phyloP scores from a whole-genome alignment of 2,888 invertebrate species.

The Scaptomyza polygonia region DNA sequence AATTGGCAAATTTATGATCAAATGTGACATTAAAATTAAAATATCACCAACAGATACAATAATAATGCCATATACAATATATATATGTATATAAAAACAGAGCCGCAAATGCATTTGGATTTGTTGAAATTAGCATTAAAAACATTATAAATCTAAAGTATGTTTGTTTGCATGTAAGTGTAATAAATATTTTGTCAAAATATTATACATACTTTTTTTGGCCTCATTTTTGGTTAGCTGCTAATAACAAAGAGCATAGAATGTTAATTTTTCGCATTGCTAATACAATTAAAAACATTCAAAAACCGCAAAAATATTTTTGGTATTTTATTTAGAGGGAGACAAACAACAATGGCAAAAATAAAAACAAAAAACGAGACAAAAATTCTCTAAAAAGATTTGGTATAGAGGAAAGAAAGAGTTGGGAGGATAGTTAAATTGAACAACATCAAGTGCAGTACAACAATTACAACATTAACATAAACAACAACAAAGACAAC shows the following conservation, averaged over 20 bases:
- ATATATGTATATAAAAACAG: conserved; percentile 43
- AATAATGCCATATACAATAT: conserved; percentile 39
- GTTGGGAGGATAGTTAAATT: conserved; percentile 28
- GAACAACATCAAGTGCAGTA: conserved; percentile 70
- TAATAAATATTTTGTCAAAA: conserved; percentile 77
- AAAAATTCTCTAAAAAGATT: conserved; percentile 44
- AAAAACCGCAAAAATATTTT: conserved; percentile 72
- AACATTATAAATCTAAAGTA: conserved; percentile 72
- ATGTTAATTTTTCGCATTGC: conserved; percentile 58
- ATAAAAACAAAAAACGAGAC: conserved; percentile 23
- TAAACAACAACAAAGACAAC: conserved; percentile 41
- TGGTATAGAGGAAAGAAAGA: conserved; percentile 2
- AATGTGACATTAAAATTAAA: conserved; percentile 82
- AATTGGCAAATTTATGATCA: conserved; percentile 81
- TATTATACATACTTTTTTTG: conserved; percentile 62
- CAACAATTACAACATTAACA: conserved; percentile 31
- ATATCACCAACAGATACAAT: conserved; percentile 78
- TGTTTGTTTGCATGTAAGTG: conserved; percentile 15
- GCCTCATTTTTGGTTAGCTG: conserved; percentile 35
- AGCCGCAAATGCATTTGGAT: conserved; percentile 52
- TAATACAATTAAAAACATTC: conserved; percentile 71
- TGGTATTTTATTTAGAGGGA: conserved; percentile 23
- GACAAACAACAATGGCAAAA: conserved; percentile 31
- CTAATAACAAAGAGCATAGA: conserved; percentile 60
- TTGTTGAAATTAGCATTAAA: conserved; percentile 81